Base-by-base conservation (phyloP, 2,797 vertebrate species). In the Chelon labrosus region DNA sequence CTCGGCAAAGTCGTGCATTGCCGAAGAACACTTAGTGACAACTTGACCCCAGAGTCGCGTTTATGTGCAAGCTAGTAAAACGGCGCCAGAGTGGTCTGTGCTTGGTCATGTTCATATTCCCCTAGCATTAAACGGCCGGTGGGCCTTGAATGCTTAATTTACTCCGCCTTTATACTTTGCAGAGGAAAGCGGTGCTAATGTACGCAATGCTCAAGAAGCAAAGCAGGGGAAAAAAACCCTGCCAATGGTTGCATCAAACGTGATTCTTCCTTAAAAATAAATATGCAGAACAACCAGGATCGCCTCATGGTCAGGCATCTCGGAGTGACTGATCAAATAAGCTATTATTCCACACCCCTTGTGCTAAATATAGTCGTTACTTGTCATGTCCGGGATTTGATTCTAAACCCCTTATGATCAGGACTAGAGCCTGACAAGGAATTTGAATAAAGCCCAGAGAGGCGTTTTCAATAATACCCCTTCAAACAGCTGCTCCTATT, bases 351-450 rank as follows among this genome's bases (percentile, higher is more conserved):
- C 87, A 86, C 78, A 67, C 53, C 72, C 65, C 67, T 17, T 10
- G 13, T 0, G 20, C 81, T 91, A 91, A 83, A 89, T 89, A 91
- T 93, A 91, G 83, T 38, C 78, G 39, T 70, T 51, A 47, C 73
- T 88, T 89, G 90, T 90, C 91, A 86, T 70, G 77, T 89, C 85
- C 83, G 73, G 79, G 87, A 83, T 88, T 86, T 80, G 79, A 88
- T 85, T 25, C 70, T 79, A 89, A 93, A 88, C 69, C 89, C 80
- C 85, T 49, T 31, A 85, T 85, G 90, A 87, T 74, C 54, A 16
- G 77, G 57, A 76, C 60, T 79, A 80, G 82, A 72, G 42, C 77
- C 79, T 86, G 88, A 83, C 80, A 82, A 82, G 77, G 85, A 78
- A 70, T 73, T 35, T n/a, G 75, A 85, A 84, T 69, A 80, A 82